Percentiles rank a stretch among this genome's conserved stretches.
phyloP scores from a whole-genome alignment of 2,113 vertebrate genomes.

The Myotis lucifugus region DNA sequence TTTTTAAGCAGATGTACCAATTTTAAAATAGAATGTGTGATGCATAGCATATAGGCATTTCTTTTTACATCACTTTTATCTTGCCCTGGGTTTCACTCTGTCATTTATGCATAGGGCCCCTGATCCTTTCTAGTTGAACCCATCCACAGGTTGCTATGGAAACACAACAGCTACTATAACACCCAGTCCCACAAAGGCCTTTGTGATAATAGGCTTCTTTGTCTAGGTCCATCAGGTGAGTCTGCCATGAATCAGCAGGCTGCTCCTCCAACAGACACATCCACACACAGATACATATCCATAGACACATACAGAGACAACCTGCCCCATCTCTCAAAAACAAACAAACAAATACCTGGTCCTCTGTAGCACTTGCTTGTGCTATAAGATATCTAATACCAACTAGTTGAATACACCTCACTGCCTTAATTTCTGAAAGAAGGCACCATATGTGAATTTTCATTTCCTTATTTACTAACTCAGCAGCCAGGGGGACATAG shows the following conservation, averaged over 20 bases:
- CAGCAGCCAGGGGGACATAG: neutral
- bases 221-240: neutral
- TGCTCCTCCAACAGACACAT: neutral
- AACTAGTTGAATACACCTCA: neutral
- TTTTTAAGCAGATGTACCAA: neutral
- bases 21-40: constrained; percentile 11
- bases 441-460: neutral
- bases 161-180: constrained; percentile 31
- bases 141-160: neutral
- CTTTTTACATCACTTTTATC: neutral
- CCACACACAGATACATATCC: neutral
- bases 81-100: neutral
- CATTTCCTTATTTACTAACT: constrained; percentile 7
- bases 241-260: neutral
- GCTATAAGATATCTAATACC: neutral
- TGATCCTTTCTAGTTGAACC: neutral
- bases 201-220: constrained; percentile 33
- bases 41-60: neutral
- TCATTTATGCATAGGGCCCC: neutral
- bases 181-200: neutral
- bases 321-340: neutral
- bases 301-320: neutral
- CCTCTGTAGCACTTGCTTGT: neutral
- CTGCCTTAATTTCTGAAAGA: neutral
- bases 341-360: neutral